Evolutionary conservation across 2,113 vertebrate genomes (phyloP).

Genomic region (Litocranius walleri): DNA sequence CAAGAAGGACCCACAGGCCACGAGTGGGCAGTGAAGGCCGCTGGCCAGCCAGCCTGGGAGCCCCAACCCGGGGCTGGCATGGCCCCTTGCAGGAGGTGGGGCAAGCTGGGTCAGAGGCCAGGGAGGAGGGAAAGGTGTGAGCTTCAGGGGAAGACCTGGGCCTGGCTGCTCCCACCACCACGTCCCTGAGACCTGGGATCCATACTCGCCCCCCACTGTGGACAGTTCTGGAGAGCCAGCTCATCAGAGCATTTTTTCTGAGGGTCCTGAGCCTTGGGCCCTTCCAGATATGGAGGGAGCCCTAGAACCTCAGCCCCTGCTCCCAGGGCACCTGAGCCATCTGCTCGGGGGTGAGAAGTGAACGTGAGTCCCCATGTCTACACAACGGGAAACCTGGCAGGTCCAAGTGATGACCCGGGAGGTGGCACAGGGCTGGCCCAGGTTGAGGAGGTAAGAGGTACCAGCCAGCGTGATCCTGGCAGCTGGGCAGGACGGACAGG

Average conservation of each 20-base stretch:
- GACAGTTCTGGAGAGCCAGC: neutral
- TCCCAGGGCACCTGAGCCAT: neutral
- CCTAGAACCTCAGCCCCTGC: neutral
- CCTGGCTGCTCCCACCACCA: neutral
- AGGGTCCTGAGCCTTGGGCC: neutral
- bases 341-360: too few species aligned
- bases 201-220: neutral
- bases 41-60: neutral
- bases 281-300: neutral
- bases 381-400: neutral
- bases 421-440: neutral
- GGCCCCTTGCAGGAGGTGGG: neutral
- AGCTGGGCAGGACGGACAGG: neutral
- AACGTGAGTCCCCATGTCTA: neutral
- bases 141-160: neutral
- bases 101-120: neutral
- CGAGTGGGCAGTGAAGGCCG: neutral
- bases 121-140: too few species aligned
- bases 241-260: neutral
- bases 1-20: neutral
- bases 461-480: fast-evolving
- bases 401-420: neutral
- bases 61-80: neutral
- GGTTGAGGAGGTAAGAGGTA: neutral
- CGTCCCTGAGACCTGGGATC: neutral